Evolutionary conservation across 2,888 invertebrate species (phyloP), one percentile per base, ranked within the genome.

Genomic region (Idaea dimidiata): DNA sequence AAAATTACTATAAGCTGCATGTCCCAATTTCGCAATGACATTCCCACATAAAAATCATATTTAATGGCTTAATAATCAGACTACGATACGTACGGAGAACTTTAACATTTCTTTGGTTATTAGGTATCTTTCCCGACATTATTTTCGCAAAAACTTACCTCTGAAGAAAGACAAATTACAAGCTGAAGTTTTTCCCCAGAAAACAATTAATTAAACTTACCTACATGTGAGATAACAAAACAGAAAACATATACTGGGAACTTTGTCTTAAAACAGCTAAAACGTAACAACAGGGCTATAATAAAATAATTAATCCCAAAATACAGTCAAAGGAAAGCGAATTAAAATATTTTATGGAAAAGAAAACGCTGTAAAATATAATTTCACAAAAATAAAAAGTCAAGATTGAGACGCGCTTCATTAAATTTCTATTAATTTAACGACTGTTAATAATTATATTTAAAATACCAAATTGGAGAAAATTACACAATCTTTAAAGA

Each of bases 391-490:
- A 43, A 43, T 43, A 43, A 43, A 43, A 43, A 43, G 24, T 43
- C 43, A 43, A 43, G 43, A 43, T 43, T 24, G 10, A 1, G 10
- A 43, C 43, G 43, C 43, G 64, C 64, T 64, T 66, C 62, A 66
- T 17, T 56, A 18, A 18, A 31, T 60, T 31, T 18, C 55, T 16
- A 43, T 43, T 43, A 43, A 43, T 43, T 43, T 43, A 43, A 43
- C 43, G 43, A 43, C 43, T 43, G 43, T 43, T 43, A 14, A 43
- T 43, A 10, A 43, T 43, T 8, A 32, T 32, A 32, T 32, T 43
- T 43, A 6, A 14, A 43, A 43, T 10, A 10, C 6, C 43, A 10
- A 43, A 43, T 43, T 43, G 3, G 10, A 43, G 10, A 43, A 43
- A 43, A 43, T 8, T 43, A 8, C 10, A 43, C 10, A 43, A 43